Conservation (phyloP, 92 coral and sea anemone species). For the Hydrozoanthus gracilis region DNA sequence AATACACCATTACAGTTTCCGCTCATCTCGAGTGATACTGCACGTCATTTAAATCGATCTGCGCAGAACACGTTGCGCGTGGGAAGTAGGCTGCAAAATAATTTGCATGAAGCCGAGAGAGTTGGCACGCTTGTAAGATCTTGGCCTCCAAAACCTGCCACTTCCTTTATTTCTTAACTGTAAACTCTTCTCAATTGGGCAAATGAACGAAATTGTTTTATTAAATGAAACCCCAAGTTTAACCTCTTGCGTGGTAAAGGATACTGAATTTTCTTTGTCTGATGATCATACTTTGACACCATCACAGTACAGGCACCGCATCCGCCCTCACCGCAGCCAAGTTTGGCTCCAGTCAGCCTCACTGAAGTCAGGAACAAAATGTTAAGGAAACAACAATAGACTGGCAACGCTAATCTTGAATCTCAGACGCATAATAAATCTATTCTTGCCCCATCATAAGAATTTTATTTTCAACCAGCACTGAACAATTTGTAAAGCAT, state of each 20-base stretch:
- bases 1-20: too few relatives aligned
- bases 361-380: slow-evolving; percentile 41
- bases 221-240: too few relatives aligned
- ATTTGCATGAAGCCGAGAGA: too few relatives aligned
- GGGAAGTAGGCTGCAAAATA: too few relatives aligned
- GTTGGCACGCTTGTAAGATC: too few relatives aligned
- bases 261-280: slow-evolving; percentile 70
- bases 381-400: slow-evolving; percentile 17
- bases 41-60: too few relatives aligned
- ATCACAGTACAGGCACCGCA: slow-evolving; percentile 94
- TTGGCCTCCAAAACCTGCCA: too few relatives aligned
- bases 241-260: slow-evolving; percentile 36
- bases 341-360: slow-evolving; percentile 82
- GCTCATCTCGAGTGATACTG: too few relatives aligned
- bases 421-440: neutral
- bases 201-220: neutral
- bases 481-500: too few relatives aligned
- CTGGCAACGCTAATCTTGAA: neutral
- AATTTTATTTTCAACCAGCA: too few relatives aligned
- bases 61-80: too few relatives aligned
- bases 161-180: too few relatives aligned
- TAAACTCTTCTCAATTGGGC: neutral
- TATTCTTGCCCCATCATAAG: neutral
- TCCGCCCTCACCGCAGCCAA: slow-evolving; percentile 88
- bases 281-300: slow-evolving; percentile 77